phyloP scores from a whole-genome alignment of 2,888 invertebrate species.

The Lissonota sp. region DNA sequence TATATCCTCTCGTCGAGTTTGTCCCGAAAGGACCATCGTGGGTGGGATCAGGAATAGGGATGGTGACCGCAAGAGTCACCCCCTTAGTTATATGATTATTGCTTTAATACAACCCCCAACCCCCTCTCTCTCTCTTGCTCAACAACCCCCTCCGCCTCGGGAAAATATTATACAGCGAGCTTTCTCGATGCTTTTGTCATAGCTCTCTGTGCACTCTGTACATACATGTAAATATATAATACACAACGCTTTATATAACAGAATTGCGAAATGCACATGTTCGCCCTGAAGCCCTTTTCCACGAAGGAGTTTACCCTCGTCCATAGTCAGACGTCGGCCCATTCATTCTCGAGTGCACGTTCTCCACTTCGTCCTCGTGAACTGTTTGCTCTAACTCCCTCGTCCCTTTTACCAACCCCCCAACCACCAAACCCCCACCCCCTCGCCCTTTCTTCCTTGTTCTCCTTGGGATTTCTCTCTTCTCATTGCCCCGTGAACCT shows the following conservation, averaged over 20 bases:
- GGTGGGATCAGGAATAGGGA: background rate
- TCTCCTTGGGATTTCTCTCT: background rate
- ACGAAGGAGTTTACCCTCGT: slow-evolving; percentile 59
- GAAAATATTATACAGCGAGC: slow-evolving; percentile 58
- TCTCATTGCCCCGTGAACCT: slow-evolving; percentile 23
- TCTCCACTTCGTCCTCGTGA: slow-evolving; percentile 65
- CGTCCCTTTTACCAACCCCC: slow-evolving; percentile 4
- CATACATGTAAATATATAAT: slow-evolving; percentile 1
- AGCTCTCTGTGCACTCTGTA: background rate
- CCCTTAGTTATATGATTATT: slow-evolving; percentile 83
- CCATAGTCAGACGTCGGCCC: slow-evolving; percentile 65
- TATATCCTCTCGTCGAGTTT: slow-evolving; percentile 64
- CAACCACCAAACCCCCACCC: slow-evolving; percentile 14
- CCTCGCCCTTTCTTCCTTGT: slow-evolving; percentile 31
- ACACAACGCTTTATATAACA: slow-evolving; percentile 20
- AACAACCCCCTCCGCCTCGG: slow-evolving; percentile 3
- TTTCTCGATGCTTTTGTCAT: slow-evolving; percentile 49
- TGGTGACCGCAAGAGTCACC: slow-evolving; percentile 70
- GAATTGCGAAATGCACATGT: slow-evolving; percentile 28
- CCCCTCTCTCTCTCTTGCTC: too few species aligned
- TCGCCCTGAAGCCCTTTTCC: slow-evolving; percentile 53
- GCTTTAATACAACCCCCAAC: slow-evolving; percentile 51
- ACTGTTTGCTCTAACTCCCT: slow-evolving; percentile 63
- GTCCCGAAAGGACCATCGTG: slow-evolving; percentile 79
- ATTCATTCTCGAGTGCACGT: slow-evolving; percentile 68